Evolutionary conservation across 2,113 vertebrate genomes (phyloP), one percentile per base, ranked within the genome.

Genomic region (Phylloscopus whistleri): DNA sequence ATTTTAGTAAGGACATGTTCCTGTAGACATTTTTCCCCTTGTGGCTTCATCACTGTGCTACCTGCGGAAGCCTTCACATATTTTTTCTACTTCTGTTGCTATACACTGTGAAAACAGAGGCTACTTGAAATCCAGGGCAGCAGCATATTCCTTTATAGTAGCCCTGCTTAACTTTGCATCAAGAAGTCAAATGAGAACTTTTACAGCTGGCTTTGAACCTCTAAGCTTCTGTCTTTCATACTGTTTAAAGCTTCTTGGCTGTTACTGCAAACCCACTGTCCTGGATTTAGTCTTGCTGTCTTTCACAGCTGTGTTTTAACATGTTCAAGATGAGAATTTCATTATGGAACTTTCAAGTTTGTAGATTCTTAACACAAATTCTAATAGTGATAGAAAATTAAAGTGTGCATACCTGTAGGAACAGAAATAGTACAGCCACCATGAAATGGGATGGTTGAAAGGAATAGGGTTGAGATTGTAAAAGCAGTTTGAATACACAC

Each of bases 211-310:
- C 64, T 95, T 95, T 91, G 78, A 83, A 78, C 22, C 17, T 85
- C 73, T 77, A 35, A 85, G 74, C 48, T 76, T 87, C 83, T 91
- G 60, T 69, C 91, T 87, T 76, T 92, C 30, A 35, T 52, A 6
- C 24, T 73, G n/a, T 64, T 83, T 90, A 94, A 95, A 94, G 49
- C 72, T 68, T 73, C 62, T 88, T 77, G 80, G 75, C 87, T 94
- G 82, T 83, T 53, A 44, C 43, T 92, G 68, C 84, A 88, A 90
- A 70, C 56, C 58, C 56, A 33, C 85, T 86, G 79, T 28, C 66
- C 31, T 80, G 89, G 74, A 49, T 91, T 94, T 69, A 85, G 52
- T 58, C 63, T 94, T 66, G 63, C 67, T 76, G 88, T 35, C 59
- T 92, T 80, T n/a, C 4, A 1, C 63, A 86, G 79, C 67, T 90